Evolutionary conservation across 2,888 invertebrate genomes (phyloP).

Genomic region (Stomorhina lunata): DNA sequence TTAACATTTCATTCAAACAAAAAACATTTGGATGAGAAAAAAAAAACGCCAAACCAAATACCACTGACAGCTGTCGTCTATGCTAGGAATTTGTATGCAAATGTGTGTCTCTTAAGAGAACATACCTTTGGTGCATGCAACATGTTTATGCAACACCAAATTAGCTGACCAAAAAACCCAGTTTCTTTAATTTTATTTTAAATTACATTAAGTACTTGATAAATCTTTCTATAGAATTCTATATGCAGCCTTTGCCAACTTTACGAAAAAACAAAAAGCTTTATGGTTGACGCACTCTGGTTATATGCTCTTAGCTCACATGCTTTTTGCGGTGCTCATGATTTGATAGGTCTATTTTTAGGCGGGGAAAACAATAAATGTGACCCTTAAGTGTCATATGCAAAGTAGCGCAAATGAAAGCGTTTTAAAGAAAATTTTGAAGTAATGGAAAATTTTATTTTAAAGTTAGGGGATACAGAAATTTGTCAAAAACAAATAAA

Average conservation of each 20-base stretch:
- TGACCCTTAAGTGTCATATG: constrained; percentile 60
- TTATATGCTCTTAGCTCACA: neutral
- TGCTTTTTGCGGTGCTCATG: neutral
- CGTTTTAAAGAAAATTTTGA: too few relatives aligned
- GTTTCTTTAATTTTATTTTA: constrained; percentile 37
- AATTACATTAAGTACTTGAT: neutral
- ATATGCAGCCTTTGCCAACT: neutral
- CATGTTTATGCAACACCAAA: constrained; percentile 33
- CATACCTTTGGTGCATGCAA: neutral
- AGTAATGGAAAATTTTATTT: too few relatives aligned
- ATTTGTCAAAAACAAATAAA: too few relatives aligned
- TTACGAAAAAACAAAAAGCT: neutral
- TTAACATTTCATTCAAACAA: neutral
- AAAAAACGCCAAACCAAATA: neutral
- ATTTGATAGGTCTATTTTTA: constrained; percentile 12
- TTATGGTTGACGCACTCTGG: neutral
- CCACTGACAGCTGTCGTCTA: constrained; percentile 45
- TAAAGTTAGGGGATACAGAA: too few relatives aligned
- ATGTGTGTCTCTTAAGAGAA: constrained; percentile 16
- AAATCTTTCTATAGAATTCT: neutral
- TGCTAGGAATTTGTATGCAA: constrained; percentile 25
- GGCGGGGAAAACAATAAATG: constrained; percentile 39
- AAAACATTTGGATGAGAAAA: neutral
- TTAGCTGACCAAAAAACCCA: constrained; percentile 65
- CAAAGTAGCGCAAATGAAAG: constrained; percentile 17